Conservation (phyloP, 2,113 vertebrate genomes). For the Dasyornis broadbenti region DNA sequence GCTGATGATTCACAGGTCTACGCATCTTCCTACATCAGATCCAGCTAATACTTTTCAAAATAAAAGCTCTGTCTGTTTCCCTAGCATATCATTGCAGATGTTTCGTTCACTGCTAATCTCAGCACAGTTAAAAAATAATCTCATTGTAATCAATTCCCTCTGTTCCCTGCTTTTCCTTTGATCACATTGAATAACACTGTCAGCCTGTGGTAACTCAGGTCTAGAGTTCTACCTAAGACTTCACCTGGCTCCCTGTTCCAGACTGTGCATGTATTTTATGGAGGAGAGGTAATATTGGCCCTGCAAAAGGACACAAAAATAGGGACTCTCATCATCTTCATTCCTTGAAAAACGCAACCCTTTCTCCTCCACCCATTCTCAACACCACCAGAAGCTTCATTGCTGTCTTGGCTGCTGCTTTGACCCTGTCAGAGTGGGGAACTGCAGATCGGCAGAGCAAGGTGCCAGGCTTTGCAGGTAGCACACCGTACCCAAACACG, state of each 20-base stretch:
- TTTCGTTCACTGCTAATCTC: background rate
- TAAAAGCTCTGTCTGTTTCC: background rate
- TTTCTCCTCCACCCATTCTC: background rate
- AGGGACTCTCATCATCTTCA: background rate
- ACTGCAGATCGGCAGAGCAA: background rate
- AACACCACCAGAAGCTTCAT: background rate
- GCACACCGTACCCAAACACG: background rate
- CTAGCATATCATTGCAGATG: background rate
- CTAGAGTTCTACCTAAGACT: background rate
- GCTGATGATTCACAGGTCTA: slow-evolving; percentile 36
- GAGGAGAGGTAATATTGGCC: background rate
- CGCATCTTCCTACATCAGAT: background rate
- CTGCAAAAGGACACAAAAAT: background rate
- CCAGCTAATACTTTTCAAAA: slow-evolving; percentile 6
- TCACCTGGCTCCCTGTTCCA: background rate
- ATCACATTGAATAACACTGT: background rate
- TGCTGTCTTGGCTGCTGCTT: background rate
- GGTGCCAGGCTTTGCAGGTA: slow-evolving; percentile 1
- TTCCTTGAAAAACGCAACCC: background rate
- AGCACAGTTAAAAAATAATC: background rate
- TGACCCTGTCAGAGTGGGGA: background rate
- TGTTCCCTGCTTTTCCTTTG: background rate
- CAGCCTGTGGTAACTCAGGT: background rate
- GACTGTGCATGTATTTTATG: background rate
- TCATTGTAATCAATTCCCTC: background rate